Evolutionary conservation across 2,797 vertebrate species (phyloP).

Genomic region (Sebastes oblongus): DNA sequence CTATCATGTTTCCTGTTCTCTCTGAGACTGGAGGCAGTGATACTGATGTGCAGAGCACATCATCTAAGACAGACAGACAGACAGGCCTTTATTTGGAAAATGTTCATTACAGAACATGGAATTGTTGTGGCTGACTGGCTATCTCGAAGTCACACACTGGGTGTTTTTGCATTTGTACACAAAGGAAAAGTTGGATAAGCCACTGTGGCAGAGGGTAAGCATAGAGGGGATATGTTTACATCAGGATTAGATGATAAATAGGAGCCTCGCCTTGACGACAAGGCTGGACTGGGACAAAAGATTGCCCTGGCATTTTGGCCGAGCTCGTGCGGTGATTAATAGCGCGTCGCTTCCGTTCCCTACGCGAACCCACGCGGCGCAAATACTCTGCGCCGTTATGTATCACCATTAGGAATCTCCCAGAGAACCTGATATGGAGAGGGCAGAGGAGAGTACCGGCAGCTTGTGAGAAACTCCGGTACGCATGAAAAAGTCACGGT

Average conservation of each 20-base stretch:
- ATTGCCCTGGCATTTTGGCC: too few relatives aligned
- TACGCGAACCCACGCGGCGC: too few relatives aligned
- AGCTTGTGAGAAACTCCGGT: too few relatives aligned
- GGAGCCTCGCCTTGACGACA: neutral
- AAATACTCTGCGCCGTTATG: too few relatives aligned
- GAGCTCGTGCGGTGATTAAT: too few relatives aligned
- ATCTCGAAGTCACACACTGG: neutral
- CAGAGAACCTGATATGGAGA: too few relatives aligned
- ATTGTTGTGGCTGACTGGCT: neutral
- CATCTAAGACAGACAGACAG: slow-evolving; percentile 7
- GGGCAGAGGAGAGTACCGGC: too few relatives aligned
- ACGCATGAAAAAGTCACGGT: too few relatives aligned
- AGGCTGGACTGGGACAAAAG: too few relatives aligned
- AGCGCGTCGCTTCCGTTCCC: too few relatives aligned
- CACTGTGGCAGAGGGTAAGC: neutral
- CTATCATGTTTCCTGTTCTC: slow-evolving; percentile 5
- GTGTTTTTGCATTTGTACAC: slow-evolving; percentile 17
- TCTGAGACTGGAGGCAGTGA: slow-evolving; percentile 30
- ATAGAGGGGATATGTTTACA: slow-evolving; percentile 32
- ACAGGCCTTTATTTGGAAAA: slow-evolving; percentile 11
- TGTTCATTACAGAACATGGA: neutral
- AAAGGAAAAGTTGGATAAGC: slow-evolving; percentile 13
- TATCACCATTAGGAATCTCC: too few relatives aligned
- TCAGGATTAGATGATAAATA: neutral
- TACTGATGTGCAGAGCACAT: slow-evolving; percentile 14